These are phyloP conservation scores for Akabosia matsudoensis DNA, from an alignment of 1,140 invertebrate genomes.

Conservation along the genomic window DNA sequence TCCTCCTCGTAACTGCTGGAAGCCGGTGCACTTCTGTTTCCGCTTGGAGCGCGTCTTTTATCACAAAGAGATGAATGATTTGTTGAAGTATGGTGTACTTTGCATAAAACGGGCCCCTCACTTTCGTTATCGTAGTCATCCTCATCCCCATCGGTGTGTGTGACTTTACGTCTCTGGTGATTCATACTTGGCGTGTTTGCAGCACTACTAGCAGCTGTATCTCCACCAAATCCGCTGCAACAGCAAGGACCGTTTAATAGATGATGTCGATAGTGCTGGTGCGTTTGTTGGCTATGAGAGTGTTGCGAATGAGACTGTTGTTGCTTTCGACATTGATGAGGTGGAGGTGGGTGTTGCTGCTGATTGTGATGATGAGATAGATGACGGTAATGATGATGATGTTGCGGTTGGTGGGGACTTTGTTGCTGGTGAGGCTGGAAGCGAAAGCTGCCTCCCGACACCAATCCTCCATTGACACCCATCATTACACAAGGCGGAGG, in stretches of 20 bases:
- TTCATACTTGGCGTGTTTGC: conserved; percentile 1
- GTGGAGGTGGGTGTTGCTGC: neutral
- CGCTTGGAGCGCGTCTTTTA: neutral
- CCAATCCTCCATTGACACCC: conserved; percentile 17
- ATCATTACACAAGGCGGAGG: conserved; percentile 15
- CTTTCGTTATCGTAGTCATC: neutral
- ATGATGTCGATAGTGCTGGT: neutral
- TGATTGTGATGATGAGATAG: neutral
- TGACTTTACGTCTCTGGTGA: neutral
- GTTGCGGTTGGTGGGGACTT: neutral
- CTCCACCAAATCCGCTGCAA: neutral
- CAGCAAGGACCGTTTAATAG: conserved; percentile 4
- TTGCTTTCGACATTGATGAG: neutral
- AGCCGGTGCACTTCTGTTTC: neutral
- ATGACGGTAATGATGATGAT: conserved; percentile 1
- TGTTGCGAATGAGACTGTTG: neutral
- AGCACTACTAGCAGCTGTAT: neutral
- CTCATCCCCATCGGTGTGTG: neutral
- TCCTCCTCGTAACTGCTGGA: neutral
- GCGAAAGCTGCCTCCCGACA: conserved; percentile 3
- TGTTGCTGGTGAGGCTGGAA: neutral
- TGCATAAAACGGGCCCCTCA: conserved; percentile 4
- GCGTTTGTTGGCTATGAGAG: neutral
- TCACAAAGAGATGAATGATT: neutral
- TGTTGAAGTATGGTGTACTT: neutral